Evolutionary conservation across 1,140 invertebrate genomes (phyloP).

Genomic region (Battus philenor): DNA sequence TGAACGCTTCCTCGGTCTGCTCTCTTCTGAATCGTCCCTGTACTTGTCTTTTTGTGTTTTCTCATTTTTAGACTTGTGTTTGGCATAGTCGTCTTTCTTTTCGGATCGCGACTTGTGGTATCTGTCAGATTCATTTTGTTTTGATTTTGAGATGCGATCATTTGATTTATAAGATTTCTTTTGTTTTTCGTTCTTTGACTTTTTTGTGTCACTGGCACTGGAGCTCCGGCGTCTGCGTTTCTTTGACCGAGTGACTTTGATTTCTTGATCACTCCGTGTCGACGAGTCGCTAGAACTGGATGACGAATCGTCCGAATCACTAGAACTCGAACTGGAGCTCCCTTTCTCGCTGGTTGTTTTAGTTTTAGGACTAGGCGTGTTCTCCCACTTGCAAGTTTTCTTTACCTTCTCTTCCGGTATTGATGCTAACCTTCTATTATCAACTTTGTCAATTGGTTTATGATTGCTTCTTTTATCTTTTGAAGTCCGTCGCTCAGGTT

Average conservation of each 20-base stretch:
- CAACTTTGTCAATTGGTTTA: constrained; percentile 45
- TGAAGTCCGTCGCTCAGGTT: constrained; percentile 39
- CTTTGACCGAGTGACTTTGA: constrained; percentile 37
- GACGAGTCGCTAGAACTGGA: constrained; percentile 44
- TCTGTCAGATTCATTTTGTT: constrained; percentile 37
- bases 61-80: constrained; percentile 41
- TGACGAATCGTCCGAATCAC: constrained; percentile 48
- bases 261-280: constrained; percentile 42
- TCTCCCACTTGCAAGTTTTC: constrained; percentile 42
- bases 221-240: constrained; percentile 59
- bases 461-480: constrained; percentile 50
- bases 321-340: constrained; percentile 35
- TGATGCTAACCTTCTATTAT: constrained; percentile 34
- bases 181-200: constrained; percentile 48
- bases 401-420: constrained; percentile 49
- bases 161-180: constrained; percentile 44
- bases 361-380: constrained; percentile 51
- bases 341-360: constrained; percentile 37
- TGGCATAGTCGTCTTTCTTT: constrained; percentile 43
- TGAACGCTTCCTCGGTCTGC: constrained; percentile 43
- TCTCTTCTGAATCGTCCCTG: constrained; percentile 53
- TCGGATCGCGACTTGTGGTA: constrained; percentile 38
- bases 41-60: constrained; percentile 45
- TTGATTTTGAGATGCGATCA: constrained; percentile 46
- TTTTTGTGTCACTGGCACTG: constrained; percentile 37